A percentile compares a stretch with the other conserved stretches of the same genome.
Conservation (phyloP, 2,888 invertebrate species). For the Adineta ricciae region DNA sequence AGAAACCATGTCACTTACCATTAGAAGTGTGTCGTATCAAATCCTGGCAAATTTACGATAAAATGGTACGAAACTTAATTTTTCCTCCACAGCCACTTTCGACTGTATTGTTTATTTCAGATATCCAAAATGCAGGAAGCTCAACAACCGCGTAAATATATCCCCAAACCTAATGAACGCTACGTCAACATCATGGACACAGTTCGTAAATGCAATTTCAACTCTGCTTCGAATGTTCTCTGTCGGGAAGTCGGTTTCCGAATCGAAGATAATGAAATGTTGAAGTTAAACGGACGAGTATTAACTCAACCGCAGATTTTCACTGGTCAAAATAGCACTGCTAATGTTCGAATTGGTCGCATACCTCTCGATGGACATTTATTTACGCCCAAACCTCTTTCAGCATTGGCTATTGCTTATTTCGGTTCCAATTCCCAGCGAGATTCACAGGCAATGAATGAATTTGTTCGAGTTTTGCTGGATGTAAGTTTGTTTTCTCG, state of each 20-base stretch:
- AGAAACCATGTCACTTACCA: not conserved
- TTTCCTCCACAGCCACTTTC: not conserved
- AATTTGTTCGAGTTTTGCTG: not conserved
- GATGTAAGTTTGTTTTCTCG: not conserved
- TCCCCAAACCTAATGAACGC: not conserved
- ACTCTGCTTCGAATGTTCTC: not conserved
- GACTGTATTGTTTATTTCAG: not conserved
- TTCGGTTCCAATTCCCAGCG: not conserved
- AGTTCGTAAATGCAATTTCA: not conserved
- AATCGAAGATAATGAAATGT: not conserved
- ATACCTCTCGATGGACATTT: conserved; percentile 4
- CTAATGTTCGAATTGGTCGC: not conserved
- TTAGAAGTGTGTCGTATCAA: not conserved
- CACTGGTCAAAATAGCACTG: not conserved
- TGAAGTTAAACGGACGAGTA: not conserved
- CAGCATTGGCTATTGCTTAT: not conserved
- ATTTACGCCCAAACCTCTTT: not conserved
- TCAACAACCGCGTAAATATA: not conserved
- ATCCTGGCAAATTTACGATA: conserved; percentile 17
- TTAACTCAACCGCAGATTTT: not conserved
- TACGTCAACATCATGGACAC: not conserved
- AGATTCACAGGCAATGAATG: not conserved
- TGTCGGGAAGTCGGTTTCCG: not conserved
- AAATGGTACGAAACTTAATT: not conserved
- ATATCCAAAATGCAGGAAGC: not conserved